Conservation (phyloP, 2,113 vertebrate genomes). For the Cryptomyrus ogoouensis region DNA sequence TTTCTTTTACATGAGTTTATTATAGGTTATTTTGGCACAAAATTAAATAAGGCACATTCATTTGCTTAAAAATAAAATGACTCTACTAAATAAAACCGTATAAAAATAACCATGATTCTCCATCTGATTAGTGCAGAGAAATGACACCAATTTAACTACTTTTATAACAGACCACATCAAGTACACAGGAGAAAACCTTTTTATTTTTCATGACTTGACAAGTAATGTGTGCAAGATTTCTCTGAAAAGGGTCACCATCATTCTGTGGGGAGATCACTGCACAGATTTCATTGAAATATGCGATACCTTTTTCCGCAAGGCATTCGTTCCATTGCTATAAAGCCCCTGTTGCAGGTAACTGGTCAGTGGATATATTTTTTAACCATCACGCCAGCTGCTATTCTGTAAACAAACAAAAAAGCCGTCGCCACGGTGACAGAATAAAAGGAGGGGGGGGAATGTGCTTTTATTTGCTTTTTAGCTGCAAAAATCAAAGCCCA, state of each 20-base stretch:
- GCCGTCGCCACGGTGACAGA: neutral
- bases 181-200: neutral
- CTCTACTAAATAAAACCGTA: constrained; percentile 32
- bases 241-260: neutral
- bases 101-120: constrained; percentile 42
- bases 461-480: neutral
- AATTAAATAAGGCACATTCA: constrained; percentile 60
- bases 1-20: constrained; percentile 37
- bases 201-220: neutral
- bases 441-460: neutral
- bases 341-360: neutral
- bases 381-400: neutral
- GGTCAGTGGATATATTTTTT: neutral
- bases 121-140: constrained; percentile 22
- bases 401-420: neutral
- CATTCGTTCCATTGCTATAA: neutral
- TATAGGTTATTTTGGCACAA: constrained; percentile 40
- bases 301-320: neutral
- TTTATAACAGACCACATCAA: constrained; percentile 18
- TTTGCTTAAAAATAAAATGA: constrained; percentile 33
- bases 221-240: neutral
- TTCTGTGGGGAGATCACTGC: neutral
- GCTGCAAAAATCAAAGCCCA: neutral
- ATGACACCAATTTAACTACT: constrained; percentile 6
- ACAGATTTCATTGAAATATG: neutral